These are phyloP conservation scores for Aleiodes leptofemur DNA, from an alignment of 2,888 invertebrate species.

Conservation along the genomic window DNA sequence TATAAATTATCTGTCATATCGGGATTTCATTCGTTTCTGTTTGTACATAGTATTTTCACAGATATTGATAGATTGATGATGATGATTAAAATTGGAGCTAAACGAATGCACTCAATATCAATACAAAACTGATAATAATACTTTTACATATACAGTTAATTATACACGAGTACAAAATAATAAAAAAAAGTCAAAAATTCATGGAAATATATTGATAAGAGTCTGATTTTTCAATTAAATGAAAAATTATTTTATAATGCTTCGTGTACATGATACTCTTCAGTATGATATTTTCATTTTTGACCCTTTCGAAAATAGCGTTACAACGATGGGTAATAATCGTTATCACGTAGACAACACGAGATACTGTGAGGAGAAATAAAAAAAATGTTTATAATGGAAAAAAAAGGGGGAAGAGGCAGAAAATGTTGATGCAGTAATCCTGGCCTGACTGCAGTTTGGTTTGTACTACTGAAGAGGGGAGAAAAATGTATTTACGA, in stretches of 20 bases:
- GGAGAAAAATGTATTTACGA: background rate
- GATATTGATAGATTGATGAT: conserved; percentile 32
- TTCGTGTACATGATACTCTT: background rate
- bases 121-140: conserved; percentile 36
- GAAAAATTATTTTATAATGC: background rate
- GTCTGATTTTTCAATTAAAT: conserved; percentile 27
- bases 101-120: conserved; percentile 35
- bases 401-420: conserved; percentile 1
- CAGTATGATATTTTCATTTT: background rate
- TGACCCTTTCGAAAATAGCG: conserved; percentile 8
- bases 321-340: conserved; percentile 48
- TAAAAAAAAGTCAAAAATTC: conserved; percentile 5
- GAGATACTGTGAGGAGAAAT: conserved; percentile 1
- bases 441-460: conserved; percentile 5
- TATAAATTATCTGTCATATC: conserved; percentile 45
- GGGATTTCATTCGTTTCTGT: conserved; percentile 31
- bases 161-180: conserved; percentile 1
- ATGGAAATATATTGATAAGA: conserved; percentile 27
- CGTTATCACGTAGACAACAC: conserved; percentile 50
- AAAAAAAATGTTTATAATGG: conserved; percentile 1
- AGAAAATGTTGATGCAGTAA: background rate
- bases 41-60: background rate
- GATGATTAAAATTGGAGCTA: conserved; percentile 12
- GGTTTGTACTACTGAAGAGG: conserved; percentile 6
- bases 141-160: conserved; percentile 36